Evolutionary conservation across 2,113 vertebrate genomes (phyloP).

Genomic region (Callithrix jacchus): DNA sequence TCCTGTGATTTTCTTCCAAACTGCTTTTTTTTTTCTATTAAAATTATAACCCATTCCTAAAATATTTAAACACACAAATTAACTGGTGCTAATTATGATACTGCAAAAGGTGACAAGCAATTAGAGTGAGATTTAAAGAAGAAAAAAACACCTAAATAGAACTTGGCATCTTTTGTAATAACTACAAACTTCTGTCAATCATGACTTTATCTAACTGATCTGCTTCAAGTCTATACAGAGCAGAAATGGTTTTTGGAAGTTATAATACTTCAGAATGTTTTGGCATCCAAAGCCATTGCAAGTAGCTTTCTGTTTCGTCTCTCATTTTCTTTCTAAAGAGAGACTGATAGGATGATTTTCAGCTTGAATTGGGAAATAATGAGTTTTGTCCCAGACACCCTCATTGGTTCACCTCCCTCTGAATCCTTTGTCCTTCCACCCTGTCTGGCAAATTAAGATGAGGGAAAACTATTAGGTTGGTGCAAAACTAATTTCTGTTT

Average conservation of each 20-base stretch:
- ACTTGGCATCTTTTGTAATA: conserved; percentile 58
- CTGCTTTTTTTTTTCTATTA: conserved; percentile 64
- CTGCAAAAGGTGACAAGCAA: conserved; percentile 72
- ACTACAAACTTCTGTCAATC: conserved; percentile 49
- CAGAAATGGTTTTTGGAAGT: background rate
- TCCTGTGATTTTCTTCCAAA: conserved; percentile 56
- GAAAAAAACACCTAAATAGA: conserved; percentile 58
- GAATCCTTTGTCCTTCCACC: background rate
- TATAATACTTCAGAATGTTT: background rate
- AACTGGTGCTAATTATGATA: conserved; percentile 71
- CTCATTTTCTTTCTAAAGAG: background rate
- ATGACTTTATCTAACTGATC: conserved; percentile 14
- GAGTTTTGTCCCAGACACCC: background rate
- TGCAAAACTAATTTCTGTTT: too few species aligned
- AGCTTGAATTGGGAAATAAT: background rate
- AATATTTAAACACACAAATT: conserved; percentile 75
- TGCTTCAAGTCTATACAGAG: background rate
- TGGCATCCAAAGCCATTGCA: background rate
- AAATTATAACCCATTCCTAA: conserved; percentile 70
- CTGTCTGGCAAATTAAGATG: background rate
- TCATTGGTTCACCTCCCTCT: background rate
- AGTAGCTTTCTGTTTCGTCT: background rate
- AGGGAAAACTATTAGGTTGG: background rate
- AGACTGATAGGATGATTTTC: background rate
- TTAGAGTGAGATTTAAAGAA: conserved; percentile 40